Base-by-base conservation (phyloP, 2,888 invertebrate species). In the Chloroclystis v-ata region DNA sequence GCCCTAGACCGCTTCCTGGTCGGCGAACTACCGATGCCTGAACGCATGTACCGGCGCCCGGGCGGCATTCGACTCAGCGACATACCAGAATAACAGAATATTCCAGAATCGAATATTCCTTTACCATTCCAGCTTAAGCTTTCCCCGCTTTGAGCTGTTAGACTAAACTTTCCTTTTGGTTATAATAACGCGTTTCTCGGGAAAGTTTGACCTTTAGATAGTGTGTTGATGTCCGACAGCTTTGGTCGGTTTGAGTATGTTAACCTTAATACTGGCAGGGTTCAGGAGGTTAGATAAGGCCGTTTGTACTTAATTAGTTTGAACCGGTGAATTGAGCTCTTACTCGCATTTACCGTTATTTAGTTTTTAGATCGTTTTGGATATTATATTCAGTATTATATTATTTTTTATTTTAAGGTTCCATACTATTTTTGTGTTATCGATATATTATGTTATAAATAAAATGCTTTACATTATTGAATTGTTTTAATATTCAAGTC, bases 11-110 rank as follows among this genome's bases (percentile, higher is more conserved):
- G 91, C n/a, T 95, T 91, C 75, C 77, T 93, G 1, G 90, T 96
- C 14, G 96, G 96, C 0, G 92, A 93, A 65, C 85, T 96, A 13
- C 95, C 95, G 0, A 69, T 89, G 54, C 87, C 89, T 11, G 93
- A 95, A 65, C 89, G 94, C 56, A 91, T 95, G 67, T 95, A 93
- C 72, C 89, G 93, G 4, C 87, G 89, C 29, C 84, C 89, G 0
- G 90, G 89, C 0, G 92, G 92, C 10, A 89, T 91, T 25, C 82
- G 79, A 12, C 82, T 91, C 10, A 89, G 88, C 53, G 90, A 89
- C 54, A 86, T 91, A 59, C 91, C 91, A 0, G 88, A 89, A 57
- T 90, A 63, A n/a, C n/a, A 10, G 9, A 32, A 42, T 30, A 37
- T 8, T 9, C 1, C 8, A 2, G 8, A 9, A 4, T 8, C 6